Conservation (phyloP, 2,888 invertebrate genomes). For the Folsomia manolachei region DNA sequence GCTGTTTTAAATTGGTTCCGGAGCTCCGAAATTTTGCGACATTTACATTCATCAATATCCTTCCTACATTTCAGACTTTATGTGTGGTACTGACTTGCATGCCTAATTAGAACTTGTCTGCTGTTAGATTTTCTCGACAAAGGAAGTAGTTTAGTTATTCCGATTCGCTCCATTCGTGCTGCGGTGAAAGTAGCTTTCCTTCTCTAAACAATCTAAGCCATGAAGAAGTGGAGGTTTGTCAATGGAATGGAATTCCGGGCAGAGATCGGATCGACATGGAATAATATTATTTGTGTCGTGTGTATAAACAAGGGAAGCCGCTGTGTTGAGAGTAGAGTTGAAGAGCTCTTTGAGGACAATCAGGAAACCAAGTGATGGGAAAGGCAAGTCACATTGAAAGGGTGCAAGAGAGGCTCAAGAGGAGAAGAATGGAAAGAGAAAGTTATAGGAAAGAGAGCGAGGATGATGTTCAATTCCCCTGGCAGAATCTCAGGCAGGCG, state of each 20-base stretch:
- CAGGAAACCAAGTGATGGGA: conserved; percentile 19
- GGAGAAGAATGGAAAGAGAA: background rate
- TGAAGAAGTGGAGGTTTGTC: background rate
- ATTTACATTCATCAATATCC: background rate
- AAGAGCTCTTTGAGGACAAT: background rate
- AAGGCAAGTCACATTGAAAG: conserved; percentile 7
- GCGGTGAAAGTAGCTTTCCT: background rate
- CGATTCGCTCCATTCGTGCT: background rate
- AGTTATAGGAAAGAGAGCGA: background rate
- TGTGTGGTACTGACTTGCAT: conserved; percentile 1
- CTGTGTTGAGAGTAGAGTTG: background rate
- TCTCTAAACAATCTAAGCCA: background rate
- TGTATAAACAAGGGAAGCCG: background rate
- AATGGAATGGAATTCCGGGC: background rate
- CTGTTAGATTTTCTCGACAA: background rate
- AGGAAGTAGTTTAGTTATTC: background rate
- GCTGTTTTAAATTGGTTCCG: background rate
- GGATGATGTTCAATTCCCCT: conserved; percentile 13
- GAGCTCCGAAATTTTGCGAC: too few species aligned
- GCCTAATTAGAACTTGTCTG: background rate
- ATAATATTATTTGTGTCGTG: conserved; percentile 6
- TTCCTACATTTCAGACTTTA: background rate
- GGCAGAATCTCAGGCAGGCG: conserved; percentile 7
- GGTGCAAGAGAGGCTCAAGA: background rate
- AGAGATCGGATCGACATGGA: background rate